These are phyloP conservation scores for Elanoides forficatus DNA, from an alignment of 2,113 vertebrate genomes.

Conservation along the genomic window DNA sequence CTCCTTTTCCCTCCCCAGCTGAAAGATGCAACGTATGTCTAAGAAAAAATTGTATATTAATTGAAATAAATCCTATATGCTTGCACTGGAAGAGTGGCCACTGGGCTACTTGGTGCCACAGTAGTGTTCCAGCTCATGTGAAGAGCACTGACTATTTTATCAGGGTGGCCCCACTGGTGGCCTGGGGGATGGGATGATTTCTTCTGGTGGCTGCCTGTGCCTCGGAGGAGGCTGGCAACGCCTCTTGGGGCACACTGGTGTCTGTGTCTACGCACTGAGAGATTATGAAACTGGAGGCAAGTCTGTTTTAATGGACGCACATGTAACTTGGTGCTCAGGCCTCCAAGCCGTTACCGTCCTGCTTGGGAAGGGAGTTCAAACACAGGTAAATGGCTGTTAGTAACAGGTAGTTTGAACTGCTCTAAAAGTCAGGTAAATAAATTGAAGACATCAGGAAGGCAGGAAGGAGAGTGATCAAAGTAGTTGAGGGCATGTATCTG, in stretches of 20 bases:
- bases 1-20: not conserved
- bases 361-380: not conserved
- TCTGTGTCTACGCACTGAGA: accelerated
- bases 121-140: not conserved
- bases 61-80: not conserved
- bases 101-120: not conserved
- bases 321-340: accelerated
- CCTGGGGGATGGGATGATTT: not conserved
- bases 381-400: not conserved
- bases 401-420: not conserved
- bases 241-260: accelerated
- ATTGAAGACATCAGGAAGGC: not conserved
- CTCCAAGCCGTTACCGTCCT: not conserved
- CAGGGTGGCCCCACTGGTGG: not conserved
- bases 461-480: not conserved
- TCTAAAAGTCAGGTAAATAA: not conserved
- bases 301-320: accelerated
- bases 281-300: accelerated
- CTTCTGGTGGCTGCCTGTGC: not conserved
- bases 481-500: not conserved
- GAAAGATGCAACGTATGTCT: not conserved
- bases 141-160: not conserved
- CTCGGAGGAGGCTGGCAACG: not conserved
- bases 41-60: not conserved
- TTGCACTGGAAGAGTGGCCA: not conserved